A percentile compares a stretch with the other conserved stretches of the same genome.
Evolutionary conservation across 1,140 invertebrate genomes (phyloP).

Genomic region (Drosophila ercepeae): DNA sequence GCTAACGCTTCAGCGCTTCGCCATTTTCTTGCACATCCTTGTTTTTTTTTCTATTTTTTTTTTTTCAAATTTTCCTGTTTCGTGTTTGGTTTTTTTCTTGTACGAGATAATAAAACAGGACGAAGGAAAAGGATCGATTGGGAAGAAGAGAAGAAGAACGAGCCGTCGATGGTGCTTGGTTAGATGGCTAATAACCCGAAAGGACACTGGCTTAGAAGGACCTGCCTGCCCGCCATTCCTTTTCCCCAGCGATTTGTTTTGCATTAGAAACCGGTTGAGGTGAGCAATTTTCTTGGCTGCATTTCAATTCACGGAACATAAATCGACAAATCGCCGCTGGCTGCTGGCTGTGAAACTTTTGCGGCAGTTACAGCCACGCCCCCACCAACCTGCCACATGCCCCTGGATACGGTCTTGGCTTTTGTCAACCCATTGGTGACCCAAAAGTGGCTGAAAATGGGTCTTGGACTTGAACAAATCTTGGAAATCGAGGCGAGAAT

Average conservation of each 20-base stretch:
- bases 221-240: not conserved
- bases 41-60: not conserved
- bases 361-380: conserved; percentile 13
- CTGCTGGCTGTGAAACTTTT: conserved; percentile 62
- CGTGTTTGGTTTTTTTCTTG: conserved; percentile 18
- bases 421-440: no score
- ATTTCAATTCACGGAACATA: conserved; percentile 81
- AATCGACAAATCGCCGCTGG: conserved; percentile 76
- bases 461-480: no score
- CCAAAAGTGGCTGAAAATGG: no score
- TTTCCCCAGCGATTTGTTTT: conserved; percentile 22
- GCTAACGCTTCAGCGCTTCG: conserved; percentile 77
- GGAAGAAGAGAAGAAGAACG: not conserved
- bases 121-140: conserved; percentile 9
- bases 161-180: not conserved
- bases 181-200: conserved; percentile 48
- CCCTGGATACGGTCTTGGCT: no score
- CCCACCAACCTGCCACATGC: not conserved
- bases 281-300: conserved; percentile 62
- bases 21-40: conserved; percentile 51
- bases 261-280: conserved; percentile 31
- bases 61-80: conserved; percentile 11
- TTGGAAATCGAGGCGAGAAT: no score
- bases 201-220: conserved; percentile 34
- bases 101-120: conserved; percentile 52